phyloP scores from a whole-genome alignment of 2,888 invertebrate genomes.

The Autographa gamma region DNA sequence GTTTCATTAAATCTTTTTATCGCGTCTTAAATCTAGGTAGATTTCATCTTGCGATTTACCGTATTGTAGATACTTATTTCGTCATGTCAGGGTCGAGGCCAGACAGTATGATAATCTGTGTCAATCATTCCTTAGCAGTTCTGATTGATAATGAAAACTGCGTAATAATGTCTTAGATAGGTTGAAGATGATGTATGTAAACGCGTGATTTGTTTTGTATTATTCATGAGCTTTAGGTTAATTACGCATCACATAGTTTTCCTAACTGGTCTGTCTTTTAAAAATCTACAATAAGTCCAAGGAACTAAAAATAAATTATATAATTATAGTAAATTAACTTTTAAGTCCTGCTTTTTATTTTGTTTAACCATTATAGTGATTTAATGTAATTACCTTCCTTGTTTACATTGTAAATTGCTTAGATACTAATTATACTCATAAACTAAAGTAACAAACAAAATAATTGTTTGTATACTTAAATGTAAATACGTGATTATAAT shows the following conservation, averaged over 20 bases:
- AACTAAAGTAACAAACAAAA: slow-evolving; percentile 15
- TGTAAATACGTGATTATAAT: slow-evolving; percentile 42
- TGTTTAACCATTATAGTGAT: neutral
- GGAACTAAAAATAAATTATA: neutral
- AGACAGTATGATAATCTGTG: slow-evolving; percentile 25
- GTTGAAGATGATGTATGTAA: slow-evolving; percentile 11
- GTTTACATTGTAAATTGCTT: neutral
- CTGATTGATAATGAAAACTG: slow-evolving; percentile 26
- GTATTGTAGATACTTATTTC: slow-evolving; percentile 10
- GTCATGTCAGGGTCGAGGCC: slow-evolving; percentile 35
- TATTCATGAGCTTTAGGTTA: neutral
- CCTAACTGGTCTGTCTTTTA: neutral
- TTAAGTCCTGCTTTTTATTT: neutral
- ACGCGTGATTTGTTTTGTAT: neutral
- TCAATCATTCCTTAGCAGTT: slow-evolving; percentile 33
- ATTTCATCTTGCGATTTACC: neutral
- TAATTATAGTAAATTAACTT: too few species aligned
- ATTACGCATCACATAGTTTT: neutral
- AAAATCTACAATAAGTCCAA: neutral
- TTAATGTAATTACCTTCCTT: neutral
- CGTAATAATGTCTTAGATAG: slow-evolving; percentile 14
- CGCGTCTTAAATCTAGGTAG: neutral
- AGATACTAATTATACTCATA: slow-evolving; percentile 18
- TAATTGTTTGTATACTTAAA: slow-evolving; percentile 20
- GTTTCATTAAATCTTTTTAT: neutral